Conservation (phyloP, 2,888 invertebrate species). For the Thera britannica region DNA sequence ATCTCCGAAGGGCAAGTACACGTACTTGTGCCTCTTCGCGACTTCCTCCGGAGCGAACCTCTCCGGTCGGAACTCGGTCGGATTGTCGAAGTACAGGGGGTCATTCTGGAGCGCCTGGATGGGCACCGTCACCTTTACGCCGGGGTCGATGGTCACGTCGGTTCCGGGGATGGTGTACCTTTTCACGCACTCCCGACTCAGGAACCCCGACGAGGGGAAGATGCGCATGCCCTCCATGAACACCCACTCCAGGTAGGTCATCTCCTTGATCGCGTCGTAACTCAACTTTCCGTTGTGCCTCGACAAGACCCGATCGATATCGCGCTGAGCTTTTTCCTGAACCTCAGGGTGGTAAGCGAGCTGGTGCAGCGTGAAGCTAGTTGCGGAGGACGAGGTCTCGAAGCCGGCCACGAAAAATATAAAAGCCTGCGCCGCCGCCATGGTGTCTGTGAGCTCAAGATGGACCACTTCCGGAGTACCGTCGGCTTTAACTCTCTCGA, state of each 20-base stretch:
- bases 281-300: slow-evolving; percentile 54
- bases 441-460: slow-evolving; percentile 55
- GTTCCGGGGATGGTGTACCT: slow-evolving; percentile 54
- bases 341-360: slow-evolving; percentile 61
- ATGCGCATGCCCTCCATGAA: slow-evolving; percentile 66
- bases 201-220: slow-evolving; percentile 58
- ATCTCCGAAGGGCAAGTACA: slow-evolving; percentile 68
- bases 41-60: slow-evolving; percentile 57
- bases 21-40: slow-evolving; percentile 50
- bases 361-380: slow-evolving; percentile 67
- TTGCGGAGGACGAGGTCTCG: slow-evolving; percentile 76
- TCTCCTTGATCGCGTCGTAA: slow-evolving; percentile 66
- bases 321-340: slow-evolving; percentile 58
- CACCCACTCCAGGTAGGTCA: slow-evolving; percentile 66
- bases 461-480: slow-evolving; percentile 49
- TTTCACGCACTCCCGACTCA: slow-evolving; percentile 50
- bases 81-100: slow-evolving; percentile 59
- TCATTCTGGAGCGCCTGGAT: slow-evolving; percentile 60
- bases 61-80: slow-evolving; percentile 61
- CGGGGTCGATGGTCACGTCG: slow-evolving; percentile 54
- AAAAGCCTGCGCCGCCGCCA: slow-evolving; percentile 64
- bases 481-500: slow-evolving; percentile 50
- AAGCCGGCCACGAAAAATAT: slow-evolving; percentile 77
- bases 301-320: slow-evolving; percentile 59
- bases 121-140: slow-evolving; percentile 36